Evolutionary conservation across 53 echinoderm and acorn worm species (phyloP), one percentile per base, ranked within the genome.

Genomic region (Patiria pectinifera): DNA sequence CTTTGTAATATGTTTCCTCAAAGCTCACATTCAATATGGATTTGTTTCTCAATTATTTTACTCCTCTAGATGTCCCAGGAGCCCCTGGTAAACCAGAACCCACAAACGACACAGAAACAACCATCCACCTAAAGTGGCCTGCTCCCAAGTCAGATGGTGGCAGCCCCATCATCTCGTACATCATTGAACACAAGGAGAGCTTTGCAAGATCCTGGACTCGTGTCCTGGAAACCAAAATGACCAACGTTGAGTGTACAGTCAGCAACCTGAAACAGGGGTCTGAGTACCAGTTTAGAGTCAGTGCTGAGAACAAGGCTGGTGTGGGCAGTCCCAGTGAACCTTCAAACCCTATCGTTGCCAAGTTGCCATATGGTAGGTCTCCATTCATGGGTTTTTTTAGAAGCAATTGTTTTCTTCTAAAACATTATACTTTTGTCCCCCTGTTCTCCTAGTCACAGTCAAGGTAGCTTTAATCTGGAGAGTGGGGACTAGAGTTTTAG

Each of bases 221-320:
- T 89, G 89, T 93, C 47, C 85, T 93, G 53, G 94, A 94, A 53
- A 97, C 87, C 70, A 92, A 91, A 62, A 89, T 85, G n/a, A 81
- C 80, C 59, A 82, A 88, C 59, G 82, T 82, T 4, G 91, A 91
- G 63, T 88, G 93, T 14, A 92, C 76, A 22, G 79, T 94, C 4
- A 94, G 91, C 49, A 85, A 84, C 46, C 71, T 97, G 80, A 91
- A 87, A 82, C 78, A 91, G 62, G 93, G 93, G n/a, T 84, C 92
- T 6, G 96, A 97, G 85, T 97, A 97, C 81, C 83, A 91, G 62
- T 97, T 95, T 92, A 85, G 97, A 80, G 97, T 97, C 45, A 86
- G 93, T 71, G 97, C 97, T 63, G 92, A 93, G 81, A 97, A 97
- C 79, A 85, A 89, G 77, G 97, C 97, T 69, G 97, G 97, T n/a